Conservation (phyloP, 2,797 vertebrate species). For the Acanthornis magna region DNA sequence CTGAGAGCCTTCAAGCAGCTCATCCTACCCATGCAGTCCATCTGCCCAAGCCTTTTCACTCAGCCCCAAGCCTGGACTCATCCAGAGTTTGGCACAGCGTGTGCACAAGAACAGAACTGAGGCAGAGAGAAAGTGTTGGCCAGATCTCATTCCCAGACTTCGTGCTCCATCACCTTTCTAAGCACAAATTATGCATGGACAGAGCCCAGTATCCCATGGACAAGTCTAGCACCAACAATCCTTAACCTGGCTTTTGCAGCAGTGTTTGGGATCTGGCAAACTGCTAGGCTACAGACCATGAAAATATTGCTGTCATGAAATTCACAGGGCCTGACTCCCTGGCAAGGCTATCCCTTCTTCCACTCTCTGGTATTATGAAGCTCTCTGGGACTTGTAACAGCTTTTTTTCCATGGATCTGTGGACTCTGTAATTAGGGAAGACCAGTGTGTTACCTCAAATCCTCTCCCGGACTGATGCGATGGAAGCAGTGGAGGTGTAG, state of each 20-base stretch:
- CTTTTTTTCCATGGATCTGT: background rate
- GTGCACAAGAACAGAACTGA: background rate
- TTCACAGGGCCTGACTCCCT: background rate
- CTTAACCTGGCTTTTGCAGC: background rate
- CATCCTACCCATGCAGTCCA: background rate
- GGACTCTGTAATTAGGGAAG: background rate
- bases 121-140: background rate
- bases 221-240: background rate
- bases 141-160: background rate
- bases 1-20: background rate
- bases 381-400: background rate
- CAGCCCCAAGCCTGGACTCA: background rate
- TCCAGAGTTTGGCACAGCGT: background rate
- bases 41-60: background rate
- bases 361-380: accelerated
- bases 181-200: background rate
- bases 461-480: background rate
- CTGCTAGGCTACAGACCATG: background rate
- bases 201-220: background rate
- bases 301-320: background rate
- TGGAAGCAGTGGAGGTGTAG: background rate
- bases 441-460: background rate
- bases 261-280: background rate
- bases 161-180: background rate
- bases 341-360: background rate